These are phyloP conservation scores for Siderastrea radians DNA, from an alignment of 92 coral and sea anemone genomes.

Conservation along the genomic window DNA sequence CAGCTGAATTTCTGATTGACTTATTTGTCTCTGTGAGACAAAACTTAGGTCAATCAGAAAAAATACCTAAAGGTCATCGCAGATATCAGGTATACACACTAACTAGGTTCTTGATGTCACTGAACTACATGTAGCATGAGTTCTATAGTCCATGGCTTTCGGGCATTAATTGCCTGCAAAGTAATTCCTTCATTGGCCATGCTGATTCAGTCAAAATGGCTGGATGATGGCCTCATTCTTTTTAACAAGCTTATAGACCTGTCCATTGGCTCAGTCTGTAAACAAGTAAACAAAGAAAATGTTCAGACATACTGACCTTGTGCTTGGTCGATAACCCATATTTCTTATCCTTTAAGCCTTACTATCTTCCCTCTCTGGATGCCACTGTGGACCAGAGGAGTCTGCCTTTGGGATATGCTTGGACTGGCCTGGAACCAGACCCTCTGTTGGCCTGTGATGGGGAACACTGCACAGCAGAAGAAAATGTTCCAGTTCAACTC, in stretches of 20 bases:
- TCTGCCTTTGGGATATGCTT: constrained; percentile 60
- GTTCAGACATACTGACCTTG: too few relatives aligned
- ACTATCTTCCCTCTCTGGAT: constrained; percentile 58
- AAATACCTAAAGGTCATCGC: constrained; percentile 11
- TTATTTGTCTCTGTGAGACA: constrained; percentile 6
- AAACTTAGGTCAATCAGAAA: neutral
- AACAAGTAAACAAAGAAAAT: too few relatives aligned
- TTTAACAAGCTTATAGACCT: too few relatives aligned
- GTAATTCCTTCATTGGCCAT: too few relatives aligned
- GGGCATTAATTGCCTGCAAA: too few relatives aligned
- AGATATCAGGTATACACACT: constrained; percentile 15
- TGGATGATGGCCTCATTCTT: too few relatives aligned
- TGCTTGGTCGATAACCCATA: too few relatives aligned
- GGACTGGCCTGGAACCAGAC: constrained; percentile 38
- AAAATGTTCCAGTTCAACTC: constrained; percentile 5
- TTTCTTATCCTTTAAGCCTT: constrained; percentile 25
- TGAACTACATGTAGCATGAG: too few relatives aligned
- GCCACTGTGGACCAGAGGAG: constrained; percentile 65
- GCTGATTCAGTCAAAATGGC: too few relatives aligned
- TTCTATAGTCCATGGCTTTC: too few relatives aligned
- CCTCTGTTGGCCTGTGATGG: constrained; percentile 40
- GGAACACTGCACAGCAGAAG: neutral
- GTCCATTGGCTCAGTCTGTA: too few relatives aligned
- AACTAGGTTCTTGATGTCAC: too few relatives aligned
- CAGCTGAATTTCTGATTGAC: constrained; percentile 34